phyloP scores from a whole-genome alignment of 1,140 invertebrate genomes.

The Drosophila kepulauana region DNA sequence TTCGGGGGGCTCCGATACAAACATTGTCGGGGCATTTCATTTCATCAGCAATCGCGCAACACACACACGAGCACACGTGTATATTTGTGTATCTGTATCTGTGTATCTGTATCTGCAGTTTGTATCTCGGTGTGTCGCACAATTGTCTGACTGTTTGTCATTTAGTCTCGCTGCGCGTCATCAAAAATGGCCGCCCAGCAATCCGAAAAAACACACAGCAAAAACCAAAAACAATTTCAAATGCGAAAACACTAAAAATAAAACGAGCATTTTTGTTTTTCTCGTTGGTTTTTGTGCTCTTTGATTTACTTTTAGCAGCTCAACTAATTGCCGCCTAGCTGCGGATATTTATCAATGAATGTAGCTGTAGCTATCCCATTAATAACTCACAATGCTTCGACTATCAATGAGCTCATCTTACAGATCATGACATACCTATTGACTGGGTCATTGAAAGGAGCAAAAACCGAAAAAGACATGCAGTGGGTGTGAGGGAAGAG shows the following conservation, averaged over 20 bases:
- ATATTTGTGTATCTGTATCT: constrained; percentile 4
- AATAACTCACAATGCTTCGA: constrained; percentile 20
- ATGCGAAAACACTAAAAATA: constrained; percentile 44
- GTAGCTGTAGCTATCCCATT: constrained; percentile 13
- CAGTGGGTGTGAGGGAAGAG: background rate
- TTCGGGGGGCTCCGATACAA: constrained; percentile 13
- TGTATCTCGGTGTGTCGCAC: constrained; percentile 18
- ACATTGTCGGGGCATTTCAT: constrained; percentile 15
- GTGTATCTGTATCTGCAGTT: constrained; percentile 22
- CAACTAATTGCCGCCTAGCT: constrained; percentile 28
- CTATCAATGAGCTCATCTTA: constrained; percentile 31
- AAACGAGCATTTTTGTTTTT: constrained; percentile 41
- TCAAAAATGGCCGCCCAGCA: constrained; percentile 68
- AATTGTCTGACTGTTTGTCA: constrained; percentile 43
- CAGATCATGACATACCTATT: background rate
- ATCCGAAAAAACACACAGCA: background rate
- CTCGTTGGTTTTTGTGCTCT: background rate
- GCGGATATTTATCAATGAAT: constrained; percentile 36
- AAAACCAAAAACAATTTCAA: constrained; percentile 32
- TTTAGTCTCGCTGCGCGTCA: constrained; percentile 52
- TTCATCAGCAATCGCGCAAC: constrained; percentile 35
- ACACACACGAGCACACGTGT: constrained; percentile 19
- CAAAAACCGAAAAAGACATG: background rate
- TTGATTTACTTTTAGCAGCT: constrained; percentile 14
- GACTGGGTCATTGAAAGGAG: background rate